phyloP scores from a whole-genome alignment of 2,797 vertebrate genomes.

The Lindbergichthys nudifrons region DNA sequence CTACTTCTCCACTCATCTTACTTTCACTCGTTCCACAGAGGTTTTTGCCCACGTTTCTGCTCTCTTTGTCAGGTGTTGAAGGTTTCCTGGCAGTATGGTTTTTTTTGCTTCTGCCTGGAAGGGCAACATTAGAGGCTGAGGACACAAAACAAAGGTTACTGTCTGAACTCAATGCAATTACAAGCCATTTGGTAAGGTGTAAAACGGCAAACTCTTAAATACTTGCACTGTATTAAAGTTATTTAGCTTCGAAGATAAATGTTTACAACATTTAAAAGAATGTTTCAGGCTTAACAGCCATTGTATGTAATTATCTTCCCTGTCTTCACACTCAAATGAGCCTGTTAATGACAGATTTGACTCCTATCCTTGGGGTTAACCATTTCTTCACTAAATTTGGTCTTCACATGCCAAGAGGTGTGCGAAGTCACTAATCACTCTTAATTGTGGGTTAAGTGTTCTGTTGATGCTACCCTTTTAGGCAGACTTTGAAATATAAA shows the following conservation, averaged over 20 bases:
- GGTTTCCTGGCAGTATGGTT: constrained; percentile 69
- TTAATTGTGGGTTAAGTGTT: constrained; percentile 68
- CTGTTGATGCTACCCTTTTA: constrained; percentile 44
- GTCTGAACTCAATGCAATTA: constrained; percentile 21
- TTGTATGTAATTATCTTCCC: constrained; percentile 55
- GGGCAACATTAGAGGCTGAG: constrained; percentile 20
- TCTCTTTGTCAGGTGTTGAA: constrained; percentile 82
- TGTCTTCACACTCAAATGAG: constrained; percentile 48
- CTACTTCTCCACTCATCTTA: constrained; percentile 70
- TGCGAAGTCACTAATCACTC: constrained; percentile 67
- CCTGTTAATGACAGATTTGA: constrained; percentile 61
- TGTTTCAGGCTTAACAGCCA: constrained; percentile 38
- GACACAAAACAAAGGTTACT: constrained; percentile 43
- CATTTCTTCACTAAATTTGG: constrained; percentile 47
- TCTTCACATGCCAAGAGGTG: constrained; percentile 58
- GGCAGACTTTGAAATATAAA: constrained; percentile 54
- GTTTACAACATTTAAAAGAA: constrained; percentile 15
- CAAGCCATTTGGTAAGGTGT: background rate
- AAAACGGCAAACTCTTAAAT: constrained; percentile 10
- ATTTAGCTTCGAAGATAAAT: constrained; percentile 3
- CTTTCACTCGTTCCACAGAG: constrained; percentile 66
- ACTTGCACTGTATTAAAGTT: constrained; percentile 9
- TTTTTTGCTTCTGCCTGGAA: constrained; percentile 38
- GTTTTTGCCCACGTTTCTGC: constrained; percentile 73
- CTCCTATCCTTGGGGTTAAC: constrained; percentile 48